A percentile compares a stretch with the other conserved stretches of the same genome.
Evolutionary conservation across 2,113 vertebrate genomes (phyloP).

Genomic region (Pseudolaguvia tuberculata): DNA sequence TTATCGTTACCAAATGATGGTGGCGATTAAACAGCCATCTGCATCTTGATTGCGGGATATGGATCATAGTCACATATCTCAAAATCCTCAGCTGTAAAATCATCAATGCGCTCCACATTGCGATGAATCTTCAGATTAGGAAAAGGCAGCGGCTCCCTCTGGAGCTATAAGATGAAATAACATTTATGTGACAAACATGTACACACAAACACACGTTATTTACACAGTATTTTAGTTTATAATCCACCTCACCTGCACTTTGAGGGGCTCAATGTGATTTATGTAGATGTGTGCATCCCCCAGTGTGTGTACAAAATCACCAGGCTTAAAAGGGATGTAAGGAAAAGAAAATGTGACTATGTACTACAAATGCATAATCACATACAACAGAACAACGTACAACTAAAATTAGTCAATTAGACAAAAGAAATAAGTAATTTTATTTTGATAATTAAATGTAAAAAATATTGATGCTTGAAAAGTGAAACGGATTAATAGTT

Average conservation of each 20-base stretch:
- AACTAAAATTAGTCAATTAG: background rate
- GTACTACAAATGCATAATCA: background rate
- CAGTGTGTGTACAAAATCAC: constrained; percentile 91
- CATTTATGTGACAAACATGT: too few species aligned
- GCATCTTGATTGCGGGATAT: constrained; percentile 91
- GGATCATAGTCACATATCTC: constrained; percentile 86
- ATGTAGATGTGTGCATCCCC: constrained; percentile 92
- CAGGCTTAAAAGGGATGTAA: constrained; percentile 68
- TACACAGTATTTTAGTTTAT: background rate
- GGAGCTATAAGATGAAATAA: constrained; percentile 68
- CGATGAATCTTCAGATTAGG: constrained; percentile 87
- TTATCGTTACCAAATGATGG: background rate
- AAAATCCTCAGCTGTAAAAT: constrained; percentile 87
- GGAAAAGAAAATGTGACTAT: constrained; percentile 1
- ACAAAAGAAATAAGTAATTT: background rate
- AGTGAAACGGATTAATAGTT: background rate
- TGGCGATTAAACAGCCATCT: constrained; percentile 82
- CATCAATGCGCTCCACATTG: constrained; percentile 77
- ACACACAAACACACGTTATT: background rate
- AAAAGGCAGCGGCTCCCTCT: constrained; percentile 85
- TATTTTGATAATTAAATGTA: background rate
- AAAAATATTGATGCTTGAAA: background rate
- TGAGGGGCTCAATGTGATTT: constrained; percentile 87
- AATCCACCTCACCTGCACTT: constrained; percentile 75
- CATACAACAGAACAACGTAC: background rate